phyloP scores from a whole-genome alignment of 2,113 vertebrate species.

The Pycnonotus jocosus region DNA sequence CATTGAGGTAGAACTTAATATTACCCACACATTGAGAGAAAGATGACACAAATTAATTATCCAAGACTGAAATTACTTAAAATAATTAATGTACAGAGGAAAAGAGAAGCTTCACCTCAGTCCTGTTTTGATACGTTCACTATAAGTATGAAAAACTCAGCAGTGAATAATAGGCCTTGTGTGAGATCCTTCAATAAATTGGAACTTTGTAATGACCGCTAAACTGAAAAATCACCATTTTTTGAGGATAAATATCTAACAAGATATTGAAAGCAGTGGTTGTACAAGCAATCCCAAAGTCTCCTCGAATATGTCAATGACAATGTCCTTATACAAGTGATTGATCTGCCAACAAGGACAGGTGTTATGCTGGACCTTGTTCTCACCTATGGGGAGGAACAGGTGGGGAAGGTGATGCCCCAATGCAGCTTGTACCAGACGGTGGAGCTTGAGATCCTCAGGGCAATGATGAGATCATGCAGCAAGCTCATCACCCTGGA shows the following conservation, averaged over 20 bases:
- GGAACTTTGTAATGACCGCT: background rate
- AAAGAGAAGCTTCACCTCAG: background rate
- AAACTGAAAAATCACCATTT: background rate
- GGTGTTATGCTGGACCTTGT: no score
- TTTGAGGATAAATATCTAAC: background rate
- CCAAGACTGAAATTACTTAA: background rate
- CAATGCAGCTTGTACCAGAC: background rate
- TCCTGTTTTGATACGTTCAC: background rate
- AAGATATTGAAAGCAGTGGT: background rate
- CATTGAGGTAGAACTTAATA: background rate
- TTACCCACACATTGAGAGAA: background rate
- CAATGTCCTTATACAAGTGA: background rate
- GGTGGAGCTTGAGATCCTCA: background rate
- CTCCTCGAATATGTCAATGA: background rate
- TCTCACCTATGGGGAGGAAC: background rate
- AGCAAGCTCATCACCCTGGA: background rate
- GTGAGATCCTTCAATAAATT: background rate
- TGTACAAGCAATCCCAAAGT: background rate
- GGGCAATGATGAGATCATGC: background rate
- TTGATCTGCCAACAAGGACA: background rate
- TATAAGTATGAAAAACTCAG: background rate
- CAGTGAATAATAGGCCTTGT: background rate
- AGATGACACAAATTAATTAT: background rate
- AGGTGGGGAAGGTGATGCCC: background rate
- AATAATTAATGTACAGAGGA: background rate